Evolutionary conservation across 2,888 invertebrate species (phyloP), one percentile per base, ranked within the genome.

Genomic region (Oxyteleia sp.): DNA sequence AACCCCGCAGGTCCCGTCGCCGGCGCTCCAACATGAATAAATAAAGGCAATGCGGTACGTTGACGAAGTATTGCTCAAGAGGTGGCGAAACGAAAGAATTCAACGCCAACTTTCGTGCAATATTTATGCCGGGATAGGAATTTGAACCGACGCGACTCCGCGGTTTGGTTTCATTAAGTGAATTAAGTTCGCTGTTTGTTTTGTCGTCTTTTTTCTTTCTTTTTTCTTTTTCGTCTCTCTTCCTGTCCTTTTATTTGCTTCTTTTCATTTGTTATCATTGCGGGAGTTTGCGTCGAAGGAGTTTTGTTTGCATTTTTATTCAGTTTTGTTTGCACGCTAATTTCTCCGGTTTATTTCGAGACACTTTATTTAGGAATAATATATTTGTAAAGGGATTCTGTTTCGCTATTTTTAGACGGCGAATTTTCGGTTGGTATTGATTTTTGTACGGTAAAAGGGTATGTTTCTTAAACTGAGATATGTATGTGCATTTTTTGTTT

Each of bases 21-120:
- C 86, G 85, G 63, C 84, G 85, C 86, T 82, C 86, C 84, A 85
- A 88, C 89, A 91, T 92, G 91, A 92, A 92, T 93, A 92, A 93
- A 92, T 92, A 91, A 92, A 90, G 84, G 53, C 84, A 78, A 81
- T 84, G 85, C 81, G 85, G 74, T 75, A 78, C 83, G 83, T 75
- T 80, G 83, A 83, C 79, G 79, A 59, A 79, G 74, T 64, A 78
- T 78, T 55, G 76, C 82, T 75, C 72, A 79, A 72, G 69, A 85
- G 83, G 71, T 82, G 82, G 66, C 83, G 76, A 82, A 84, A 76
- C 75, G 69, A 74, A 86, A 83, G 84, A 86, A 84, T 82, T 55
- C 71, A 13, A 32, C 63, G 63, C 51, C 55, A 75, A 64, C 53
- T 53, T 55, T 32, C 68, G 53, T 75, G 20, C 63, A 75, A 82